Evolutionary conservation across 2,113 vertebrate genomes (phyloP).

Genomic region (Agapornis roseicollis): DNA sequence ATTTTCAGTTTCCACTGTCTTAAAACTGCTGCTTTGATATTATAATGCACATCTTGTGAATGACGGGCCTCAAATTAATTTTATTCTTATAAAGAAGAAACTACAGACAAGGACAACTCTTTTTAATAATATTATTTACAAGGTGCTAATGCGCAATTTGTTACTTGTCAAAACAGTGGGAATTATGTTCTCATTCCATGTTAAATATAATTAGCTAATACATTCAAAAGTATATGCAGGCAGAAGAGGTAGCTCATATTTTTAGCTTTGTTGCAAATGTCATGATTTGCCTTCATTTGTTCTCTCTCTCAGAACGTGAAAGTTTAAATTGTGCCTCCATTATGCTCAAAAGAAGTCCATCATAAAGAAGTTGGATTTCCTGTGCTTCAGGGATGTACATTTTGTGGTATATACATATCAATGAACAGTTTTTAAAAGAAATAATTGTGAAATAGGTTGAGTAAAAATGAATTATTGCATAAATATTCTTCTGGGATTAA

Average conservation of each 20-base stretch:
- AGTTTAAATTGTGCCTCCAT: background rate
- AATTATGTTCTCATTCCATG: constrained; percentile 61
- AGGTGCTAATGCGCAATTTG: constrained; percentile 69
- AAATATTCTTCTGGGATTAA: background rate
- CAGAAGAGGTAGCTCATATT: background rate
- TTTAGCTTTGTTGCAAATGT: constrained; percentile 12
- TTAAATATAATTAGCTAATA: constrained; percentile 68
- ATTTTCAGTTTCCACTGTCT: constrained; percentile 18
- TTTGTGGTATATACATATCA: background rate
- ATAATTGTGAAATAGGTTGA: background rate
- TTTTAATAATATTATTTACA: constrained; percentile 73
- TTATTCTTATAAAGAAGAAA: constrained; percentile 61
- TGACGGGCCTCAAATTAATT: constrained; percentile 67
- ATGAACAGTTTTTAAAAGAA: background rate
- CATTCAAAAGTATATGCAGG: constrained; percentile 11
- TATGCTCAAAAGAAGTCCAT: background rate
- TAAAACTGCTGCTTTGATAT: constrained; percentile 59
- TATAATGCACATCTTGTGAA: constrained; percentile 59
- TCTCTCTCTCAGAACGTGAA: background rate
- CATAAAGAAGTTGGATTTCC: background rate
- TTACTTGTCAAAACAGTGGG: constrained; percentile 71
- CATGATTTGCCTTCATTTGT: constrained; percentile 9
- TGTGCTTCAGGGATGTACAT: background rate
- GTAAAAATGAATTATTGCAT: background rate
- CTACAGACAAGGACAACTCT: constrained; percentile 62